Base-by-base conservation (phyloP, 2,113 vertebrate genomes). In the Leptodactylus fuscus region DNA sequence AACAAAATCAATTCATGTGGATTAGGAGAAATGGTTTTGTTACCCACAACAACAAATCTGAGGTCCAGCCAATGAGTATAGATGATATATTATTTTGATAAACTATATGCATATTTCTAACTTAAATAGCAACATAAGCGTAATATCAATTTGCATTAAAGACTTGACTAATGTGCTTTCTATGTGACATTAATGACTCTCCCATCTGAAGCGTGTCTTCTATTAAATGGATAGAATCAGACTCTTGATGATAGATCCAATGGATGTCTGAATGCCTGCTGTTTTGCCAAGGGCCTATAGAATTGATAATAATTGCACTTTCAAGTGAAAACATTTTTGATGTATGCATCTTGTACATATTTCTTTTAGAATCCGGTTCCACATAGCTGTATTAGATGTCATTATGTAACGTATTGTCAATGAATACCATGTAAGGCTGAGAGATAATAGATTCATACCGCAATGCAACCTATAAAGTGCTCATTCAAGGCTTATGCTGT, bases 11-110 rank as follows among this genome's bases (percentile, higher is more conserved):
- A 95, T 96, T 95, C 93, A 91, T 86, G 80, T 90, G 92, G 92
- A 96, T 95, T 94, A 95, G 95, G 92, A 94, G 87, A 91, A 94
- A 95, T 93, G 96, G 91, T 95, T 93, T 93, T 38, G 89, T 95
- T 95, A 88, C 94, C 94, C 92, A 86, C 93, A 90, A 94, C 91
- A 95, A 96, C 94, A 76, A 70, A 88, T 91, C 90, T n/a, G 90
- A 91, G 91, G 89, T 90, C 90, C 90, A 93, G 94, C 41, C 41
- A 44, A 44, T 44, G 4, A 44, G 4, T 9, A 44, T 5, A 44
- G 4, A 9, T 44, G 9, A 44, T 9, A 44, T 9, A 44, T 44
- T 44, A 9, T 44, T 44, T 44, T 44, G 41, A 44, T 9, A 44
- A 44, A 44, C 41, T 44, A 5, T 44, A 44, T 44, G 9, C 9